These are phyloP conservation scores for Physella acuta DNA, from an alignment of 1,140 invertebrate genomes.

Conservation along the genomic window DNA sequence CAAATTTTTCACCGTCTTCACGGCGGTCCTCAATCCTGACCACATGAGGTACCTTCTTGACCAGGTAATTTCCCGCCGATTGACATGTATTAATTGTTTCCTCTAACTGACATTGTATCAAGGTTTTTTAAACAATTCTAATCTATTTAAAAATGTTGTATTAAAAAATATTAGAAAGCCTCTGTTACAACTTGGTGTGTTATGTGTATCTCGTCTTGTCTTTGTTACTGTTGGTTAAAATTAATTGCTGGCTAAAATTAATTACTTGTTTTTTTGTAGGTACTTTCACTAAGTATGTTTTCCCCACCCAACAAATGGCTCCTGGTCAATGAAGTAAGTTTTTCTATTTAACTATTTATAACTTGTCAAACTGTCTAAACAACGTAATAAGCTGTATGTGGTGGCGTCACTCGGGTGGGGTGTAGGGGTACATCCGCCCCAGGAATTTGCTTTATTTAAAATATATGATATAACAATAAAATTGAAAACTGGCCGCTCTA, in stretches of 20 bases:
- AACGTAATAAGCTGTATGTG: too few species aligned
- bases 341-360: neutral
- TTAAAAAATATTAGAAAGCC: neutral
- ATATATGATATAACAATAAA: too few species aligned
- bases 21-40: constrained; percentile 32
- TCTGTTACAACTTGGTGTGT: neutral
- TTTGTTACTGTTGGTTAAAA: neutral
- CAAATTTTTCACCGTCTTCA: constrained; percentile 32
- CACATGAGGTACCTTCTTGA: constrained; percentile 33
- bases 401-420: too few species aligned
- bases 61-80: constrained; percentile 28
- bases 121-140: neutral
- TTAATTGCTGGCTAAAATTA: neutral
- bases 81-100: neutral
- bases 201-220: neutral
- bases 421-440: too few species aligned
- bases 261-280: constrained; percentile 27
- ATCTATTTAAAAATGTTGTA: neutral
- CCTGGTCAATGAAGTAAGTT: constrained; percentile 35
- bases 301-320: constrained; percentile 36
- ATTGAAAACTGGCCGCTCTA: too few species aligned
- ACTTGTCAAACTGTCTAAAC: too few species aligned
- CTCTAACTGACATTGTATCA: neutral
- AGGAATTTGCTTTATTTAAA: too few species aligned
- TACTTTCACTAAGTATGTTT: constrained; percentile 35